Conservation (phyloP, 2,888 invertebrate species). For the Plutella xylostella region DNA sequence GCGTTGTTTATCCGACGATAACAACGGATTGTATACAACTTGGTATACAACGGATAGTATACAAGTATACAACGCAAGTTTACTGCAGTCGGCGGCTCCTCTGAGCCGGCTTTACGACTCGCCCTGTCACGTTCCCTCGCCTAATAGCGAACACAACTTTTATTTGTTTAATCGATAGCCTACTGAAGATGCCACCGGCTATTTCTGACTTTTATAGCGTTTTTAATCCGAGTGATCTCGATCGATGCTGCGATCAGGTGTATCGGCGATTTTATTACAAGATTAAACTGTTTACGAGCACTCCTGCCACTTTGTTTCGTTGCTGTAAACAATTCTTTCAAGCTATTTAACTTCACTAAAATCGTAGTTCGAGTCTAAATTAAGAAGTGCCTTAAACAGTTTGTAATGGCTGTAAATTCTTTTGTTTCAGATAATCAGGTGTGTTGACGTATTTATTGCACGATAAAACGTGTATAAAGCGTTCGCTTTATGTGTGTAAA, state of each 20-base stretch:
- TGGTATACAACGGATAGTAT: too few species aligned
- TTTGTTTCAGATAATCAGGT: constrained; percentile 27
- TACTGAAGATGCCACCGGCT: constrained; percentile 56
- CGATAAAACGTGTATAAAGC: constrained; percentile 41
- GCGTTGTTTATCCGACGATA: constrained; percentile 61
- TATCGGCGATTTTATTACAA: constrained; percentile 51
- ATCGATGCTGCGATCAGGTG: constrained; percentile 52
- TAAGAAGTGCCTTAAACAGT: constrained; percentile 24
- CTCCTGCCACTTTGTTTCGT: constrained; percentile 56
- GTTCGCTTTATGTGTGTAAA: constrained; percentile 44
- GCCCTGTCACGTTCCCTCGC: constrained; percentile 60
- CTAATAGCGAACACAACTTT: constrained; percentile 63
- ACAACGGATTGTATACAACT: too few species aligned
- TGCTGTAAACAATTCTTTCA: constrained; percentile 39
- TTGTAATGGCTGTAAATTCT: constrained; percentile 26
- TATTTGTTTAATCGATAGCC: constrained; percentile 68
- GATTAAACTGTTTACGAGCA: constrained; percentile 61
- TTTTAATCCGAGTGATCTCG: constrained; percentile 50
- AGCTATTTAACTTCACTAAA: constrained; percentile 28
- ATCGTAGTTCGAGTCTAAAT: neutral
- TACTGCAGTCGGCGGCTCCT: constrained; percentile 64
- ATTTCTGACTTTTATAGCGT: constrained; percentile 54
- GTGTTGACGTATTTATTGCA: constrained; percentile 36
- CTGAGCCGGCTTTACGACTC: constrained; percentile 65
- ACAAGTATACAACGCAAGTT: constrained; percentile 64